phyloP scores from a whole-genome alignment of 2,797 vertebrate species.

The Liasis olivaceus region DNA sequence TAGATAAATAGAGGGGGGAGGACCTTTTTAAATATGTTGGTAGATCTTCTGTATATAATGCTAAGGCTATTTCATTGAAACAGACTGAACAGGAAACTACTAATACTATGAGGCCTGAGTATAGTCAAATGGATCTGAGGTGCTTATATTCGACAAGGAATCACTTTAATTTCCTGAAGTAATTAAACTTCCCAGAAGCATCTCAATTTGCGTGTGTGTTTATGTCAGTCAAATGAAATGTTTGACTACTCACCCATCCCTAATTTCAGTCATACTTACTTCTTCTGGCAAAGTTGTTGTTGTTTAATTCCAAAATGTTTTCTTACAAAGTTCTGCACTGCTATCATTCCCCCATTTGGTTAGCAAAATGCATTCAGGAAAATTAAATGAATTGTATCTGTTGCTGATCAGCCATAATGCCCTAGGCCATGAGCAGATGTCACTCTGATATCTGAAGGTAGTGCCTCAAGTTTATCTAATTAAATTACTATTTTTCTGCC shows the following conservation, averaged over 20 bases:
- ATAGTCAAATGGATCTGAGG: not conserved
- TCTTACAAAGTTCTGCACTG: not conserved
- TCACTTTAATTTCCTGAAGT: not conserved
- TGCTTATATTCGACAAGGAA: not conserved
- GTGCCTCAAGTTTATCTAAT: conserved; percentile 12
- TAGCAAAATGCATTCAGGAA: conserved; percentile 35
- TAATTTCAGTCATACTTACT: not conserved
- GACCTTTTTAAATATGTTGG: not conserved
- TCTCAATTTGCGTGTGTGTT: not conserved
- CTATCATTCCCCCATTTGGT: not conserved
- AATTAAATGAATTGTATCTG: not conserved
- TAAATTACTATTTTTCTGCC: conserved; percentile 41
- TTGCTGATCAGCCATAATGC: conserved; percentile 12
- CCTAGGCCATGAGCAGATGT: conserved; percentile 16
- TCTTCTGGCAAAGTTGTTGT: not conserved
- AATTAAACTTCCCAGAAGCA: not conserved
- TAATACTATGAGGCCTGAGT: not conserved
- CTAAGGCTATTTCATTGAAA: not conserved
- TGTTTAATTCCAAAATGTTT: not conserved
- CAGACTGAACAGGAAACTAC: not conserved
- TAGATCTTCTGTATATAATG: not conserved
- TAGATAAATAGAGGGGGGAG: not conserved
- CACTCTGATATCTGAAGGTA: conserved; percentile 44
- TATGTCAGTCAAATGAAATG: not conserved
- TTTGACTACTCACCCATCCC: not conserved